Conservation (phyloP, 2,888 invertebrate genomes). For the Phengaris alcon region DNA sequence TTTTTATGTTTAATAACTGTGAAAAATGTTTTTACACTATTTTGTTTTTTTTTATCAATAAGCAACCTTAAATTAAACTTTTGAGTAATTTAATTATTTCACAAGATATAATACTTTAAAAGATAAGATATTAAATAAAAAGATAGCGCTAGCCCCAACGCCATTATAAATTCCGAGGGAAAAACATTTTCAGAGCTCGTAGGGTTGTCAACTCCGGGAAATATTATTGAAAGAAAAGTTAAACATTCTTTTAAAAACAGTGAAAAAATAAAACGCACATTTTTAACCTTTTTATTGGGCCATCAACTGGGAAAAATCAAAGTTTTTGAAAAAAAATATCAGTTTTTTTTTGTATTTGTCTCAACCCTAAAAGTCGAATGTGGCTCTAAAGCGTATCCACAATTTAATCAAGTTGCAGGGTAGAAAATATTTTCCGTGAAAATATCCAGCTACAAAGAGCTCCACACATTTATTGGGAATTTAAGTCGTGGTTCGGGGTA, state of each 20-base stretch:
- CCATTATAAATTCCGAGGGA: slow-evolving; percentile 11
- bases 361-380: slow-evolving; percentile 5
- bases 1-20: too few relatives aligned
- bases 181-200: background rate
- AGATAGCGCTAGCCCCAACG: background rate
- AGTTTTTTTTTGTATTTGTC: background rate
- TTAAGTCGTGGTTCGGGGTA: background rate
- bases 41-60: background rate
- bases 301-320: background rate
- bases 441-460: slow-evolving; percentile 8
- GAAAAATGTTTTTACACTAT: too few relatives aligned
- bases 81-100: background rate
- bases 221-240: background rate
- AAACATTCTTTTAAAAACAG: background rate
- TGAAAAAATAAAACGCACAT: background rate
- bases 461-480: background rate
- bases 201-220: background rate
- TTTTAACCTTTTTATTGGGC: background rate
- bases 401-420: slow-evolving; percentile 14
- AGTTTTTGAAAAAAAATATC: too few relatives aligned
- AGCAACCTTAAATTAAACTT: background rate
- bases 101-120: background rate
- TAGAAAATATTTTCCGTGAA: slow-evolving; percentile 21
- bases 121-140: slow-evolving; percentile 9
- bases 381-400: slow-evolving; percentile 19